Base-by-base conservation (phyloP, 2,888 invertebrate species). In the Portevinia maculata region DNA sequence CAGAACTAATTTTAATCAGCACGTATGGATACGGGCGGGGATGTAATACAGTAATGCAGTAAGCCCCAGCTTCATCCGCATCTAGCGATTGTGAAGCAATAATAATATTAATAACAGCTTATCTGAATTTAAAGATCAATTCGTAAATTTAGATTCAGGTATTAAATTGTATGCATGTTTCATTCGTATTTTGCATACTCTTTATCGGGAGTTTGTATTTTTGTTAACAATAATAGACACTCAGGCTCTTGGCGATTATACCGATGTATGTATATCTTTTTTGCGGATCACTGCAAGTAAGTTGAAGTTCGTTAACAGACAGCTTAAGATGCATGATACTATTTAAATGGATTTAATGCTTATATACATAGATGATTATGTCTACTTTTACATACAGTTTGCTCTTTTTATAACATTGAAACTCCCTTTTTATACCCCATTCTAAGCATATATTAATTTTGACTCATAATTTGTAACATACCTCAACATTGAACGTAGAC, bases 101-200 rank as follows among this genome's bases (percentile, higher is more conserved):
- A 30, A 34, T 46, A 62, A 37, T 59, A 37, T n/a, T n/a, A n/a
- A n/a, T n/a, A n/a, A 37, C 11, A 28, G 30, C 19, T 57, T 59
- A 70, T 70, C 69, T 30, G 37, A 28, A n/a, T 28, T 48, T n/a
- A n/a, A 37, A 24, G 57, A 69, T 50, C 57, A 11, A 37, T 48
- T 48, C 59, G 57, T 57, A 21, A 50, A 50, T 48, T 57, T 39
- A 13, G 37, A n/a, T n/a, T n/a, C n/a, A n/a, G n/a, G 48, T 39
- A 13, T 37, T 6, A 37, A 37, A 6, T 5, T 0, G 13, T 13
- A 37, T n/a, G 13, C 37, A n/a, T 6, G 0, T 37, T 37, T 34
- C 28, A 34, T 15, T 50, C 24, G 48, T 37, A 19, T 5, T 11
- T n/a, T n/a, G 7, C 37, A 8, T 50, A 9, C 28, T 65, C n/a